Conservation (phyloP, 2,888 invertebrate genomes). For the Sesia apiformis region DNA sequence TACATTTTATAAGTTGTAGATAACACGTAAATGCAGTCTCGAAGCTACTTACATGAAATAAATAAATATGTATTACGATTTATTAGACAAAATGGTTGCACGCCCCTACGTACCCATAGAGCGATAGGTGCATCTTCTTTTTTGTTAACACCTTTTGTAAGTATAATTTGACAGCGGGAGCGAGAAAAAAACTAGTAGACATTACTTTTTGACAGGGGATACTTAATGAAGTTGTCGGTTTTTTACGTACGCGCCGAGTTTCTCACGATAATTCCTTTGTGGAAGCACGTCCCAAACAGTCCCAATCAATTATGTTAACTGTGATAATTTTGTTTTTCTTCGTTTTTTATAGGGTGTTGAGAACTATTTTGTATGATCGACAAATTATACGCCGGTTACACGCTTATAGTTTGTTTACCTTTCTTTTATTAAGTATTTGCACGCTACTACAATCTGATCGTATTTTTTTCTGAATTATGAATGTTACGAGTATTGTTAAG, state of each 20-base stretch:
- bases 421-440: neutral
- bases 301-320: conserved; percentile 71
- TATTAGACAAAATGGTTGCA: conserved; percentile 45
- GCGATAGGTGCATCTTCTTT: conserved; percentile 46
- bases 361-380: conserved; percentile 39
- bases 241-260: conserved; percentile 34
- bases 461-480: too few relatives aligned
- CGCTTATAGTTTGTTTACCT: conserved; percentile 38
- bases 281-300: conserved; percentile 59
- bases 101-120: conserved; percentile 33
- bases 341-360: conserved; percentile 27
- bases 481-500: too few relatives aligned
- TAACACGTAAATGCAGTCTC: too few relatives aligned
- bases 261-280: conserved; percentile 62
- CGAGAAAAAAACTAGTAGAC: conserved; percentile 66
- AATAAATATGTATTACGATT: too few relatives aligned
- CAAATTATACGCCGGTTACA: conserved; percentile 61
- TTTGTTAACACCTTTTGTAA: conserved; percentile 73
- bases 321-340: conserved; percentile 54
- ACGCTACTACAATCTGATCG: too few relatives aligned
- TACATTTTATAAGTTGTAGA: too few relatives aligned
- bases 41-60: too few relatives aligned
- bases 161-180: conserved; percentile 72
- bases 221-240: conserved; percentile 67
- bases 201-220: conserved; percentile 71